Evolutionary conservation across 2,888 invertebrate genomes (phyloP).

Genomic region (Hedya salicella): DNA sequence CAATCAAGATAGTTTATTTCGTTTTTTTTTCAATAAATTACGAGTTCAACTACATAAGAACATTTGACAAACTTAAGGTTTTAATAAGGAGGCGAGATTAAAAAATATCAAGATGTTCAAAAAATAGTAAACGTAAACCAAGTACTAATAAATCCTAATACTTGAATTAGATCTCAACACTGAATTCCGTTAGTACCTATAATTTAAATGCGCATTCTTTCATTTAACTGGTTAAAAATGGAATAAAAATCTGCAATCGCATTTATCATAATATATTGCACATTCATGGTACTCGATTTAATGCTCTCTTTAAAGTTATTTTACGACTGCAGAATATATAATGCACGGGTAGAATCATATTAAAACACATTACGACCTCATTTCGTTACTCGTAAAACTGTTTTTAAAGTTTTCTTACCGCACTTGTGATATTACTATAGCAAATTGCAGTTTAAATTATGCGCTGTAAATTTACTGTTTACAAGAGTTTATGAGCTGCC

Average conservation of each 20-base stretch:
- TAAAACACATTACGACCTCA: constrained; percentile 32
- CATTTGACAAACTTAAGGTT: too few relatives aligned
- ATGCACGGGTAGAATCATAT: constrained; percentile 33
- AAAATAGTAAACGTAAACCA: too few relatives aligned
- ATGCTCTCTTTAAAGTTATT: constrained; percentile 23
- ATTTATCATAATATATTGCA: constrained; percentile 1
- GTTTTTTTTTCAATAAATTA: too few relatives aligned
- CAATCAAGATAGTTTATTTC: too few relatives aligned
- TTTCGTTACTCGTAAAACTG: constrained; percentile 35
- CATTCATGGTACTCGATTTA: constrained; percentile 10
- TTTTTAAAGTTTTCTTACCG: constrained; percentile 32
- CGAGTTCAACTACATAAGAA: too few relatives aligned
- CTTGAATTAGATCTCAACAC: too few relatives aligned
- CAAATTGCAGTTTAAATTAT: constrained; percentile 27
- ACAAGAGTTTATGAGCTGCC: constrained; percentile 6
- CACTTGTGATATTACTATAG: constrained; percentile 23
- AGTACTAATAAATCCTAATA: too few relatives aligned
- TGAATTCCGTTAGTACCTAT: too few relatives aligned
- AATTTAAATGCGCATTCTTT: too few relatives aligned
- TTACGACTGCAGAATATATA: constrained; percentile 22
- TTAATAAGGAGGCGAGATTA: too few relatives aligned
- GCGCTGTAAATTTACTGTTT: constrained; percentile 12
- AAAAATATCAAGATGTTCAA: too few relatives aligned
- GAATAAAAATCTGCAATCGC: constrained; percentile 2
- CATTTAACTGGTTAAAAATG: too few relatives aligned